Conservation (phyloP, 1,140 invertebrate genomes). For the Drosophila punjabiensis region DNA sequence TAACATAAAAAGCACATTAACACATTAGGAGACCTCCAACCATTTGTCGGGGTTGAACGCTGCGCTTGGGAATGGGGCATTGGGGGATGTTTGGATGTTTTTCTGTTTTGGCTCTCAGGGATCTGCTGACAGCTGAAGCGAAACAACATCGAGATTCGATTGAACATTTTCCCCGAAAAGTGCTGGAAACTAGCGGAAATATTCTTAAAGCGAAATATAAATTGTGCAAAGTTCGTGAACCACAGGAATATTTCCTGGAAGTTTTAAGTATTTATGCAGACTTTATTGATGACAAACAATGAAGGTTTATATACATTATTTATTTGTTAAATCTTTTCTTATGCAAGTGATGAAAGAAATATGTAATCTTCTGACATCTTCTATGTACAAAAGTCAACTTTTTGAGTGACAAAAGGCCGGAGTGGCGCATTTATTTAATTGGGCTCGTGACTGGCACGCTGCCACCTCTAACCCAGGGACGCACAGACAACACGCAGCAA, state of each 20-base stretch:
- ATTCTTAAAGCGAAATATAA: slow-evolving; percentile 2
- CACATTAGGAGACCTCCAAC: slow-evolving; percentile 59
- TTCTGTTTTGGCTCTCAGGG: neutral
- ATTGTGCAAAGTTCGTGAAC: too few relatives aligned
- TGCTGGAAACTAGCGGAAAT: neutral
- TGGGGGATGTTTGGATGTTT: slow-evolving; percentile 6
- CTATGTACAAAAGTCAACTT: slow-evolving; percentile 1
- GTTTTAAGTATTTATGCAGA: too few relatives aligned
- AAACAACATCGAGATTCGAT: slow-evolving; percentile 41
- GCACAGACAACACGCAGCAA: slow-evolving; percentile 39
- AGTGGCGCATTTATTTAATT: slow-evolving; percentile 10
- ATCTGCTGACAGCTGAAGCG: slow-evolving; percentile 64
- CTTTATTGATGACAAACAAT: too few relatives aligned
- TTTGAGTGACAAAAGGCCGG: neutral
- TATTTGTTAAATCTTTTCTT: neutral
- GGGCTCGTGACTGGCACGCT: slow-evolving; percentile 13
- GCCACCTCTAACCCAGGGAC: slow-evolving; percentile 1
- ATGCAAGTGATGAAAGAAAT: neutral
- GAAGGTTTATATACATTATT: too few relatives aligned
- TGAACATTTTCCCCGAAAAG: neutral
- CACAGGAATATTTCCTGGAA: neutral
- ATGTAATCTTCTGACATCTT: neutral
- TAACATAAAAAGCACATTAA: slow-evolving; percentile 84
- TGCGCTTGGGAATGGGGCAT: slow-evolving; percentile 2
- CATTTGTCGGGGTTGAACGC: slow-evolving; percentile 4